Evolutionary conservation across 2,797 vertebrate species (phyloP).

Genomic region (Sternotherus odoratus): DNA sequence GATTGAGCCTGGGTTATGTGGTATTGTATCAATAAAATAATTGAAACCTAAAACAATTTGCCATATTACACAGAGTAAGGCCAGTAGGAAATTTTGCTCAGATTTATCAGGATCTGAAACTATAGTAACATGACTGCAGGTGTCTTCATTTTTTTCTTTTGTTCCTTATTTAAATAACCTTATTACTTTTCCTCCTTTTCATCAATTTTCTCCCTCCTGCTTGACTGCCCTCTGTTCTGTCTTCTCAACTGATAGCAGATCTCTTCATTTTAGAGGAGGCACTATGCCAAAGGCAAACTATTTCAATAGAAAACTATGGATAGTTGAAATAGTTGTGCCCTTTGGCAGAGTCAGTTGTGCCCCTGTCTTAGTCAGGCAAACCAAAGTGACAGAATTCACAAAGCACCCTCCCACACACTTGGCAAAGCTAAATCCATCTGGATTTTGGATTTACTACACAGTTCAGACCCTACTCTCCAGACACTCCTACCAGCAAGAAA

Average conservation of each 20-base stretch:
- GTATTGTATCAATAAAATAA: background rate
- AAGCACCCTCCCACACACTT: background rate
- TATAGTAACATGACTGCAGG: background rate
- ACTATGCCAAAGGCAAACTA: background rate
- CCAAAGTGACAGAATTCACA: background rate
- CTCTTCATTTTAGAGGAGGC: background rate
- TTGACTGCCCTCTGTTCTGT: background rate
- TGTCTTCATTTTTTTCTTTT: background rate
- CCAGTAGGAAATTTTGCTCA: background rate
- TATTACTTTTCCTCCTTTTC: background rate
- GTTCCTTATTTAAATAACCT: background rate
- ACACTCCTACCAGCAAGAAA: background rate
- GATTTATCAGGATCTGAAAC: background rate
- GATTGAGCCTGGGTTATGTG: no score
- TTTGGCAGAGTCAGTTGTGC: no score
- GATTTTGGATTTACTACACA: fast-evolving
- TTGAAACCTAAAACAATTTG: background rate
- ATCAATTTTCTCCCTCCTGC: background rate
- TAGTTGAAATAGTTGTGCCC: background rate
- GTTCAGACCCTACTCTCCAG: background rate
- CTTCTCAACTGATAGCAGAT: background rate
- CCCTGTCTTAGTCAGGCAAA: background rate
- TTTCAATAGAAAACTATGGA: background rate
- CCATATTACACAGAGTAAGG: background rate
- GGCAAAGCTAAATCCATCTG: background rate